phyloP scores from a whole-genome alignment of 2,888 invertebrate species.

The Drosophila algonquin region DNA sequence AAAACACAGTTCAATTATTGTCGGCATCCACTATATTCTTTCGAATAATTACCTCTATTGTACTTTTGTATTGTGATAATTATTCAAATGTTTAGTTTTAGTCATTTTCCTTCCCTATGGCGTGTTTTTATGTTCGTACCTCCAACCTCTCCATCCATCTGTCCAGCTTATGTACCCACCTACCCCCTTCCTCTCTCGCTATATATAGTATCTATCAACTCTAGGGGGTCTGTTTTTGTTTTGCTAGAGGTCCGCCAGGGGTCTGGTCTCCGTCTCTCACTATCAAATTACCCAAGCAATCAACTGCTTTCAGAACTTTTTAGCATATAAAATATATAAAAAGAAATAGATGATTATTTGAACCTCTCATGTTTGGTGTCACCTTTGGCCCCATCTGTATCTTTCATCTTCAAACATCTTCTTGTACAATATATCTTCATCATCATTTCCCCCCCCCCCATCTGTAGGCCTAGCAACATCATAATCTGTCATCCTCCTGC shows the following conservation, averaged over 20 bases:
- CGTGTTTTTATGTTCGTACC: conserved; percentile 26
- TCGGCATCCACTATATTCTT: conserved; percentile 1
- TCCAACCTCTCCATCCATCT: background rate
- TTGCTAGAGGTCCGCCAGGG: background rate
- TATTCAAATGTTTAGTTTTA: conserved; percentile 45
- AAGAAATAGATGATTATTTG: background rate
- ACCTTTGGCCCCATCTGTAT: no score
- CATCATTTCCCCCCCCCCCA: background rate
- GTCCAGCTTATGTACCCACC: background rate
- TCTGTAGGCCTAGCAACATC: background rate
- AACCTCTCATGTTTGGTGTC: background rate
- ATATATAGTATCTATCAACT: background rate
- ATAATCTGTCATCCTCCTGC: background rate
- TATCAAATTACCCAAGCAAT: background rate
- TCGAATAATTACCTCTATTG: conserved; percentile 33
- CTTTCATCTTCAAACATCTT: background rate
- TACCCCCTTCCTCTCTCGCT: background rate
- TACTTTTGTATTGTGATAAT: conserved; percentile 32
- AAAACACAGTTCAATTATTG: conserved; percentile 15
- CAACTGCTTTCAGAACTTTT: background rate
- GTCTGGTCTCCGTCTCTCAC: background rate
- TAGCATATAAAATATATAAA: background rate
- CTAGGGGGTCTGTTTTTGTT: background rate
- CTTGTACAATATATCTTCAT: background rate
- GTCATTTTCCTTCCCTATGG: conserved; percentile 27